phyloP scores from a whole-genome alignment of 2,888 invertebrate genomes.

The Hemaris fuciformis region DNA sequence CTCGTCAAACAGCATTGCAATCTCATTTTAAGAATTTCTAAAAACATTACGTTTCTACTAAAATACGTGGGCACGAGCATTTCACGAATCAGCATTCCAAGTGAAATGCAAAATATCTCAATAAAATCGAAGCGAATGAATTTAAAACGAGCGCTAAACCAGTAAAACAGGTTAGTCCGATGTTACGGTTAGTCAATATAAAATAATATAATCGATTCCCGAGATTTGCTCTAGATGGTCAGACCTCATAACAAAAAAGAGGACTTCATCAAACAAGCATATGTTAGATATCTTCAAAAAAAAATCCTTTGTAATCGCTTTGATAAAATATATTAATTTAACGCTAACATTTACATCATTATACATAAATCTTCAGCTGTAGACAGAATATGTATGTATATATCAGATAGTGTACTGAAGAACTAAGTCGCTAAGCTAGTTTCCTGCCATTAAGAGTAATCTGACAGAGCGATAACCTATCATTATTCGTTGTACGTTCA shows the following conservation, averaged over 20 bases:
- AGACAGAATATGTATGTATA: background rate
- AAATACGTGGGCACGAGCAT: background rate
- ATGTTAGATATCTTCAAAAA: no score
- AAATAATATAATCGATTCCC: constrained; percentile 20
- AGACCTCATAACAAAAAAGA: background rate
- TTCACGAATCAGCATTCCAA: constrained; percentile 12
- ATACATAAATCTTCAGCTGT: no score
- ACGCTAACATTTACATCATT: background rate
- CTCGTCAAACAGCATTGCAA: constrained; percentile 19
- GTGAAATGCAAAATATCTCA: constrained; percentile 27
- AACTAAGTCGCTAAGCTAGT: constrained; percentile 22
- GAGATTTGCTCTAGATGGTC: background rate
- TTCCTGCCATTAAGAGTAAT: constrained; percentile 33
- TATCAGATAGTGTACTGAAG: constrained; percentile 23
- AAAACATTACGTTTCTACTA: background rate
- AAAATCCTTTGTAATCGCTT: no score
- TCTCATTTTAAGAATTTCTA: background rate
- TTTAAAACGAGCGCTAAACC: constrained; percentile 32
- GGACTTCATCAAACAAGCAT: background rate
- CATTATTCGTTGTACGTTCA: constrained; percentile 40
- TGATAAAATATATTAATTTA: no score
- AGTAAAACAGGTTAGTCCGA: constrained; percentile 23
- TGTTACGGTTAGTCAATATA: constrained; percentile 23
- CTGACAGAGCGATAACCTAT: constrained; percentile 42
- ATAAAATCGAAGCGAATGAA: constrained; percentile 32